A percentile compares a stretch with the other conserved stretches of the same genome.
phyloP scores from a whole-genome alignment of 1,140 invertebrate species.

The Eciton burchellii region DNA sequence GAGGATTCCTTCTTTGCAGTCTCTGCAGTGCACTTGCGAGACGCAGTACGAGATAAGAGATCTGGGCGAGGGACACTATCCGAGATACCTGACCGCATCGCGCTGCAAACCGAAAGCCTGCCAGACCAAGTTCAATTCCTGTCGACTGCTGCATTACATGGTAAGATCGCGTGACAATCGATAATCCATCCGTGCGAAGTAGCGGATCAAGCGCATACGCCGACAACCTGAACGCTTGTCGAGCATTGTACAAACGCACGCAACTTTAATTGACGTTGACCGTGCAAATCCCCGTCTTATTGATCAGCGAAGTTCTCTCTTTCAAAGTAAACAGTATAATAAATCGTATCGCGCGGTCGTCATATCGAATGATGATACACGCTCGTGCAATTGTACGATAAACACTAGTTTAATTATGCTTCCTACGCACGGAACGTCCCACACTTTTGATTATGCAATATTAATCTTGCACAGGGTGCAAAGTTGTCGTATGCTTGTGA shows the following conservation, averaged over 20 bases:
- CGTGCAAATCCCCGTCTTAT: slow-evolving; percentile 36
- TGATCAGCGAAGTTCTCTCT: slow-evolving; percentile 5
- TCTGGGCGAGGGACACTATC: slow-evolving; percentile 73
- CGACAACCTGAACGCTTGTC: slow-evolving; percentile 16
- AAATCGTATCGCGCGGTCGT: neutral
- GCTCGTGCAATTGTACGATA: neutral
- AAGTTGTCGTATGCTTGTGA: neutral
- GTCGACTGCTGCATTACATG: slow-evolving; percentile 71
- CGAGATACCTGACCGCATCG: slow-evolving; percentile 70
- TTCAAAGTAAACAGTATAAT: slow-evolving; percentile 1
- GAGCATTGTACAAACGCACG: slow-evolving; percentile 30
- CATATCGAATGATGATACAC: neutral
- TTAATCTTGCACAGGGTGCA: neutral
- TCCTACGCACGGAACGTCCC: neutral
- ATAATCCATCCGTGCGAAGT: slow-evolving; percentile 15
- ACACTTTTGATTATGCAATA: slow-evolving; percentile 10
- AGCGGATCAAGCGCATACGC: neutral
- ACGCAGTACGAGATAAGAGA: slow-evolving; percentile 69
- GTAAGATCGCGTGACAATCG: slow-evolving; percentile 56
- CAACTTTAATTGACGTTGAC: slow-evolving; percentile 35
- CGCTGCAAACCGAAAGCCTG: slow-evolving; percentile 65
- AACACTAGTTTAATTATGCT: neutral
- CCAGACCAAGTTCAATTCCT: slow-evolving; percentile 68
- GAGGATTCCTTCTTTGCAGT: slow-evolving; percentile 32
- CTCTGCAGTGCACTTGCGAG: slow-evolving; percentile 65